Conservation (phyloP, 2,113 vertebrate genomes). For the Thymallus thymallus region DNA sequence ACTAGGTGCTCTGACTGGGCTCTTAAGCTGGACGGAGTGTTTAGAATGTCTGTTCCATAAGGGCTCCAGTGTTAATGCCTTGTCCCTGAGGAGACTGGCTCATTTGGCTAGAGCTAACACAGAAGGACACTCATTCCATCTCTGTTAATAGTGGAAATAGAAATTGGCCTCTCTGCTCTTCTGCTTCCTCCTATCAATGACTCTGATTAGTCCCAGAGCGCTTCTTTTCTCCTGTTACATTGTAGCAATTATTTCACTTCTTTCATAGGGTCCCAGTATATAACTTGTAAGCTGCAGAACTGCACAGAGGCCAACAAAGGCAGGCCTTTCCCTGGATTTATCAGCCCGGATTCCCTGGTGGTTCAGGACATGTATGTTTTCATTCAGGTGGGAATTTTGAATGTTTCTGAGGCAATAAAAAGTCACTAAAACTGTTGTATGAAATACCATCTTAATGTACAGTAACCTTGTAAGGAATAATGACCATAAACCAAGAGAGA, state of each 20-base stretch:
- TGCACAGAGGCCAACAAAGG: constrained; percentile 85
- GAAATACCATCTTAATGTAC: constrained; percentile 56
- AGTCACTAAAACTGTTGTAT: constrained; percentile 51
- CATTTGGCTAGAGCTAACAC: constrained; percentile 64
- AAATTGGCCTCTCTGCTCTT: constrained; percentile 40
- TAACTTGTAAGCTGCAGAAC: constrained; percentile 92
- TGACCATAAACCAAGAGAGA: constrained; percentile 32
- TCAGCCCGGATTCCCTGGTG: constrained; percentile 89
- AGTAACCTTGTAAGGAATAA: constrained; percentile 39
- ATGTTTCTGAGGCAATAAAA: constrained; percentile 70
- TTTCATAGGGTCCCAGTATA: constrained; percentile 87
- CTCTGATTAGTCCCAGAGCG: constrained; percentile 40
- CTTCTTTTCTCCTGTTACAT: constrained; percentile 34
- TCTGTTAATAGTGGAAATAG: constrained; percentile 46
- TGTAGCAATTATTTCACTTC: constrained; percentile 41
- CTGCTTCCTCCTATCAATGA: constrained; percentile 34
- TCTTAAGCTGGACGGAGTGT: constrained; percentile 39
- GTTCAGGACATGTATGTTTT: constrained; percentile 95
- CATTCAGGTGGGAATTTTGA: constrained; percentile 82
- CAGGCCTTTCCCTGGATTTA: constrained; percentile 89
- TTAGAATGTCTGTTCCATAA: constrained; percentile 38
- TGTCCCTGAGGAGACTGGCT: constrained; percentile 49
- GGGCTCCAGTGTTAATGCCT: constrained; percentile 56
- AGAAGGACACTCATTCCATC: constrained; percentile 50
- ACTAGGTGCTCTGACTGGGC: constrained; percentile 42